Evolutionary conservation across 2,797 vertebrate genomes (phyloP).

Genomic region (Phoeniculus purpureus): DNA sequence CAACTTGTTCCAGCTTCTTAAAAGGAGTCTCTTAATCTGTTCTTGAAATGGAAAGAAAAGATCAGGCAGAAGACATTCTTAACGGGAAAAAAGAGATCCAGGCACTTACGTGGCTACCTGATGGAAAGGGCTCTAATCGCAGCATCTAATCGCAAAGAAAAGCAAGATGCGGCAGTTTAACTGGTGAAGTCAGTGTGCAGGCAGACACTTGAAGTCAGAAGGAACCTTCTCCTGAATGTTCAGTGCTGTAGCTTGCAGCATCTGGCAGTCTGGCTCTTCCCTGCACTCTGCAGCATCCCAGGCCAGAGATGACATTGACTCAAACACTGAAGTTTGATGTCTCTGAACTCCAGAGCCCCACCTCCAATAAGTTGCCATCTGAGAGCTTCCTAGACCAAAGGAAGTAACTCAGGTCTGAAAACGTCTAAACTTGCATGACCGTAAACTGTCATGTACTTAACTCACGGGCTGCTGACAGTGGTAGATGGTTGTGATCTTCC

Average conservation of each 20-base stretch:
- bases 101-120: background rate
- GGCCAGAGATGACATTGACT: background rate
- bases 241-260: background rate
- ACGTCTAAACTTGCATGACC: background rate
- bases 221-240: background rate
- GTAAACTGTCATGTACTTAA: background rate
- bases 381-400: background rate
- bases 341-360: background rate
- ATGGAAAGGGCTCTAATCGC: background rate
- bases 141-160: background rate
- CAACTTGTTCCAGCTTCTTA: slow-evolving; percentile 20
- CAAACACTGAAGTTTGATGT: background rate
- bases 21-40: slow-evolving; percentile 10
- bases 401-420: background rate
- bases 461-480: background rate
- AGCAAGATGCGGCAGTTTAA: background rate
- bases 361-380: background rate
- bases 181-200: background rate
- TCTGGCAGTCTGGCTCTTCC: background rate
- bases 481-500: background rate
- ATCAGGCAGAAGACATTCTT: background rate
- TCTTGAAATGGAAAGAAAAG: slow-evolving; percentile 1
- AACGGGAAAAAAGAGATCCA: background rate
- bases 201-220: background rate
- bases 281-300: background rate